Evolutionary conservation across 1,140 invertebrate species (phyloP).

Genomic region (Bombyx mandarina): DNA sequence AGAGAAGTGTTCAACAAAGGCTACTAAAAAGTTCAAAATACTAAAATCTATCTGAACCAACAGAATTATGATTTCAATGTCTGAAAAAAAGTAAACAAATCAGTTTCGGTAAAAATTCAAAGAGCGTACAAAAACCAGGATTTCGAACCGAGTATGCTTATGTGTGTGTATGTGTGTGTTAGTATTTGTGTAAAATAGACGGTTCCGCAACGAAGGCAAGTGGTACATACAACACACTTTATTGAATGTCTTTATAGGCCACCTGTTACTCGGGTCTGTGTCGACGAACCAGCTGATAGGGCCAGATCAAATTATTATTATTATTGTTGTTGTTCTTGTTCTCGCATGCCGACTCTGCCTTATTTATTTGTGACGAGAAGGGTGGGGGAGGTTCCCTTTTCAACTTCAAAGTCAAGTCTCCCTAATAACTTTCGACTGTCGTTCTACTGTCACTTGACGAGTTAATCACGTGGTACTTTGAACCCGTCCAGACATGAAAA

Average conservation of each 20-base stretch:
- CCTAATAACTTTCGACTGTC: constrained; percentile 27
- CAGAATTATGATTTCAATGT: too few species aligned
- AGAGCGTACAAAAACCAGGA: too few species aligned
- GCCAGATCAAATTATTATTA: constrained; percentile 65
- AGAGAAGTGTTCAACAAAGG: too few species aligned
- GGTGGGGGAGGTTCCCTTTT: constrained; percentile 12
- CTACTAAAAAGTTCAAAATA: too few species aligned
- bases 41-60: too few species aligned
- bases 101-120: too few species aligned
- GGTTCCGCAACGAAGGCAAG: constrained; percentile 55
- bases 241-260: constrained; percentile 71
- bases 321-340: constrained; percentile 64
- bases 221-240: constrained; percentile 49
- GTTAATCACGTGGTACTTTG: constrained; percentile 12
- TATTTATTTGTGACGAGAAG: constrained; percentile 51
- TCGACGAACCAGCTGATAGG: constrained; percentile 63
- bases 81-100: too few species aligned
- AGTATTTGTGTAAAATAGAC: constrained; percentile 47
- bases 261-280: constrained; percentile 68
- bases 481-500: neutral
- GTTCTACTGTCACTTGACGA: constrained; percentile 21
- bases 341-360: constrained; percentile 49
- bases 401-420: constrained; percentile 32
- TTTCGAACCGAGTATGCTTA: neutral
- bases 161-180: constrained; percentile 25